Evolutionary conservation across 2,888 invertebrate species (phyloP).

Genomic region (Mylabris sibirica): DNA sequence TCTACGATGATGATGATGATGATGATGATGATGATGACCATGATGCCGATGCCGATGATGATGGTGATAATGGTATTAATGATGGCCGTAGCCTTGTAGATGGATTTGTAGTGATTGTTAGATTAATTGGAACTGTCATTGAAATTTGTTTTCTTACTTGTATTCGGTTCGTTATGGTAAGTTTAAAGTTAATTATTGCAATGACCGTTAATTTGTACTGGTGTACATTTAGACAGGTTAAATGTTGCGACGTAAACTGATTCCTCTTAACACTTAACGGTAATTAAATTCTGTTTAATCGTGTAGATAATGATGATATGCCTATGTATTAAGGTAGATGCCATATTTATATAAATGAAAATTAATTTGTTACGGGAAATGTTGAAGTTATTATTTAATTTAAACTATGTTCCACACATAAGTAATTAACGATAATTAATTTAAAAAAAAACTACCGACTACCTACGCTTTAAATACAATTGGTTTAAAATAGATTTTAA

Average conservation of each 20-base stretch:
- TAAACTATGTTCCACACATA: background rate
- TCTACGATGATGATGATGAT: conserved; percentile 16
- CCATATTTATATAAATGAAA: conserved; percentile 4
- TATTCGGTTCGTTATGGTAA: background rate
- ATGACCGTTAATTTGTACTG: background rate
- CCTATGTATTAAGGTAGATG: too few relatives aligned
- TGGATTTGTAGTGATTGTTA: background rate
- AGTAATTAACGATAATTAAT: background rate
- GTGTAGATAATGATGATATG: background rate
- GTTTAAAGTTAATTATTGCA: conserved; percentile 3
- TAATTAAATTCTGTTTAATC: background rate
- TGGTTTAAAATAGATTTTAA: background rate
- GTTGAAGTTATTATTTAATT: conserved; percentile 21
- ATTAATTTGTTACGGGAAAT: conserved; percentile 18
- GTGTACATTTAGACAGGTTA: conserved; percentile 1
- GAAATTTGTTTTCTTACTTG: background rate
- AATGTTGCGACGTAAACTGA: conserved; percentile 17
- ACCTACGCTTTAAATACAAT: background rate
- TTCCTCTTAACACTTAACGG: conserved; percentile 1
- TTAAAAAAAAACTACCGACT: too few relatives aligned
- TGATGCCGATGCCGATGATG: too few relatives aligned
- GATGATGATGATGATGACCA: background rate
- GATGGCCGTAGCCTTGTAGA: background rate
- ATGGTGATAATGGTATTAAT: background rate
- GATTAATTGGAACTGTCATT: background rate